Base-by-base conservation (phyloP, 1,140 invertebrate genomes). In the Drosophila watanabei region DNA sequence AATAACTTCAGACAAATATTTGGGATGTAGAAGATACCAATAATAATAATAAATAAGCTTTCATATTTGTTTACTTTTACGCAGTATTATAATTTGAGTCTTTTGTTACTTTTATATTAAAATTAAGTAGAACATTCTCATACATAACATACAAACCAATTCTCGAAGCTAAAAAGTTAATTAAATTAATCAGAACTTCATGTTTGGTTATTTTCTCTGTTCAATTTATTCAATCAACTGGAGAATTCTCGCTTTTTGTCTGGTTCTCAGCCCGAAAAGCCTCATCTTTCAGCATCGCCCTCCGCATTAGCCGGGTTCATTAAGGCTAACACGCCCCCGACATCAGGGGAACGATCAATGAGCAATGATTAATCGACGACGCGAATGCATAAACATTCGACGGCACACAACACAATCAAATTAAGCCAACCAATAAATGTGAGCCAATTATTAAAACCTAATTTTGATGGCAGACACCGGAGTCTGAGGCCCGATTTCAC, bases 371-470 rank as follows among this genome's bases (percentile, higher is more conserved):
- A 90, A 88, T 88, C 89, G 79, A 69, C 45, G 56, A 39, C 61
- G 48, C 54, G 73, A 75, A 68, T 62, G 66, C 49, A 63, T 52
- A 70, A 83, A 61, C 77, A 81, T 81, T 81, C 65, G 82, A 78
- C 82, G 73, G 82, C 82, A 83, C 73, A 78, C 82, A 79, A 79
- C 82, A 83, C 80, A 83, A 88, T 88, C 84, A 88, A 88, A 89
- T 88, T 88, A 89, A 85, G 85, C 64, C 84, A 71, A 75, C 62
- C 88, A 81, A 85, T 88, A 88, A 85, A 88, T 89, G 81, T 85
- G 78, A 89, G 81, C 81, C 85, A 88, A 88, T 88, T 88, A 88
- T 90, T 64, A 85, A 88, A 89, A 84, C 69, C 80, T 90, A 82
- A 88, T 73, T 90, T 85, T 69, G 54, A 84, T 79, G 86, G 81